phyloP scores from a whole-genome alignment of 2,797 vertebrate genomes.

The Coendou prehensilis region DNA sequence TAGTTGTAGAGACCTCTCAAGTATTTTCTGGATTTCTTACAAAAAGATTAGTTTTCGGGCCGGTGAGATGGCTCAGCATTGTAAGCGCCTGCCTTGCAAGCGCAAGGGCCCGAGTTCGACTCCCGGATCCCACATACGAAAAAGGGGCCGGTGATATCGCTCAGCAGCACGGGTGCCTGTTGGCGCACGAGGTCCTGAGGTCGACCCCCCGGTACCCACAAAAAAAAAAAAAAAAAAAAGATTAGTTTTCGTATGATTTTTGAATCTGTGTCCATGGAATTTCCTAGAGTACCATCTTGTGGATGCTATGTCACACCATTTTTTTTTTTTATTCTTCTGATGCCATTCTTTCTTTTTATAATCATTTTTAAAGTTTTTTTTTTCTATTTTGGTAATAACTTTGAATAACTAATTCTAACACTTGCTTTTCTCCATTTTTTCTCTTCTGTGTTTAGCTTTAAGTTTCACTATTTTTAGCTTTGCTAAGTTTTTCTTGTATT shows the following conservation, averaged over 20 bases:
- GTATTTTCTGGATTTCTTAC: background rate
- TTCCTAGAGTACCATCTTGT: background rate
- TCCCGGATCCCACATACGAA: too few relatives aligned
- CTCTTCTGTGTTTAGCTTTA: background rate
- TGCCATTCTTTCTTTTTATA: background rate
- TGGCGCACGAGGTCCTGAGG: too few relatives aligned
- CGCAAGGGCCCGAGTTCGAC: too few relatives aligned
- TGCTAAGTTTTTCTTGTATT: background rate
- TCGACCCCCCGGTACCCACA: too few relatives aligned
- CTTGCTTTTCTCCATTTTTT: background rate
- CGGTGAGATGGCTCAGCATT: too few relatives aligned
- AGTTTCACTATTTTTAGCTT: background rate
- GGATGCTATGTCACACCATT: background rate
- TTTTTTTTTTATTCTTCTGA: background rate
- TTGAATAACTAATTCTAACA: background rate
- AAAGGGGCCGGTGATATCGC: too few relatives aligned
- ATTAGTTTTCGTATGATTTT: background rate
- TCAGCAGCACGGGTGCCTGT: too few relatives aligned
- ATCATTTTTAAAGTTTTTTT: background rate
- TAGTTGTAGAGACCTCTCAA: background rate
- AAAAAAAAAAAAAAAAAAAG: too few relatives aligned
- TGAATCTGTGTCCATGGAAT: background rate
- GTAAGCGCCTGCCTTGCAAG: too few relatives aligned
- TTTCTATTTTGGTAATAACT: background rate
- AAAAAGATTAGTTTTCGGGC: background rate